Conservation (phyloP, 2,797 vertebrate species). For the Philypnodon macrostomus region DNA sequence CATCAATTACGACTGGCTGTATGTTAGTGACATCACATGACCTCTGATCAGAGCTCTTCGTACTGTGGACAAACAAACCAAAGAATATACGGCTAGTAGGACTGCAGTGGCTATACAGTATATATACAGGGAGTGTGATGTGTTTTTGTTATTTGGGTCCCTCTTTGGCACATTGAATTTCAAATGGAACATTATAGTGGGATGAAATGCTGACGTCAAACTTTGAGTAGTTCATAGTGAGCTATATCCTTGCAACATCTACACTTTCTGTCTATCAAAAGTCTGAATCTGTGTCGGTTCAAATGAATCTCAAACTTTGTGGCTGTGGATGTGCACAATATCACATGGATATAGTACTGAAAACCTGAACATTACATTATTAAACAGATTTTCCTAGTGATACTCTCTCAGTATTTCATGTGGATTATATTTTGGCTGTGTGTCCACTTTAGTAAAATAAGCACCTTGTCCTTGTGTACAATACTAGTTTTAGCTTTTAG, state of each 20-base stretch:
- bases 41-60: slow-evolving; percentile 23
- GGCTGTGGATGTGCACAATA: background rate
- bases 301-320: background rate
- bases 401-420: no score
- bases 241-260: slow-evolving; percentile 2
- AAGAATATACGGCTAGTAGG: background rate
- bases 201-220: slow-evolving; percentile 21
- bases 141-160: slow-evolving; percentile 19
- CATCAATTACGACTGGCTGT: slow-evolving; percentile 53
- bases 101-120: background rate
- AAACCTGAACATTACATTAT: no score
- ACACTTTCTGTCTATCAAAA: slow-evolving; percentile 16
- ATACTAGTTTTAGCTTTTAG: no score
- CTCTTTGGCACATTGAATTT: slow-evolving; percentile 16
- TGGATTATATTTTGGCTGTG: no score
- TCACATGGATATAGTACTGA: background rate
- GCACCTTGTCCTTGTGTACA: no score
- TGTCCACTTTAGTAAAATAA: no score
- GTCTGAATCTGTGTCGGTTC: slow-evolving; percentile 5
- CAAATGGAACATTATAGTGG: slow-evolving; percentile 14
- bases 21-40: slow-evolving; percentile 32
- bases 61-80: slow-evolving; percentile 1
- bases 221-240: background rate
- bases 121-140: background rate
- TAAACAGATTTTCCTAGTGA: no score